A percentile compares a stretch with the other conserved stretches of the same genome.
These are phyloP conservation scores for Leucophenga montana DNA, from an alignment of 2,888 invertebrate species.

Conservation along the genomic window DNA sequence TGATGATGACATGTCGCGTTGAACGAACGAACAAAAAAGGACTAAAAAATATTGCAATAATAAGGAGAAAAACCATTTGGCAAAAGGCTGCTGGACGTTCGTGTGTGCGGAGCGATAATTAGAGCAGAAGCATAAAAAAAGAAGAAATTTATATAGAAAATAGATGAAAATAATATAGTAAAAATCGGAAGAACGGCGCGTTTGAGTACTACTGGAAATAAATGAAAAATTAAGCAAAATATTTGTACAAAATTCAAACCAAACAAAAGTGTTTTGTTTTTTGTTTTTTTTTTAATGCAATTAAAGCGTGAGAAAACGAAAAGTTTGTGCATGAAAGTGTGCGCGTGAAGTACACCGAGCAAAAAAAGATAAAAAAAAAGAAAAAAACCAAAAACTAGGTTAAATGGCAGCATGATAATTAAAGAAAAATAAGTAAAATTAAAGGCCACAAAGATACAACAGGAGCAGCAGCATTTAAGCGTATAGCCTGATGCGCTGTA, in stretches of 20 bases:
- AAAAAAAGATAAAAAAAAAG: conserved; percentile 10
- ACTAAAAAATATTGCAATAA: conserved; percentile 31
- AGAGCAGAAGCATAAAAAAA: conserved; percentile 44
- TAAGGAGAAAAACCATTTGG: conserved; percentile 24
- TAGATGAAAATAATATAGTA: conserved; percentile 2
- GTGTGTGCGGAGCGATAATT: conserved; percentile 59
- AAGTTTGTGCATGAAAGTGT: conserved; percentile 18
- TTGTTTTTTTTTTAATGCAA: not conserved
- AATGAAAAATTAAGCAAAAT: conserved; percentile 30
- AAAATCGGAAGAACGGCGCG: conserved; percentile 6
- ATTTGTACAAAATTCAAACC: not conserved
- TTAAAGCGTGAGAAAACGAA: conserved; percentile 42
- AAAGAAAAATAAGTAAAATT: conserved; percentile 45
- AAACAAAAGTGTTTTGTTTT: not conserved
- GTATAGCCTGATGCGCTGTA: too few relatives aligned
- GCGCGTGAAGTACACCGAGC: too few relatives aligned
- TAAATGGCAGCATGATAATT: conserved; percentile 12
- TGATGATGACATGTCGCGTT: conserved; percentile 19
- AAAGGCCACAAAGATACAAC: conserved; percentile 34
- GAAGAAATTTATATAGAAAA: conserved; percentile 32
- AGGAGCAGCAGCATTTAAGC: conserved; percentile 7
- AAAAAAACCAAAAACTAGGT: conserved; percentile 46
- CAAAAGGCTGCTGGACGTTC: conserved; percentile 68
- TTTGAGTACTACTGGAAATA: conserved; percentile 16
- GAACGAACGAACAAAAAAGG: conserved; percentile 24